These are phyloP conservation scores for Symphodus melops DNA, from an alignment of 2,113 vertebrate species.

Conservation along the genomic window DNA sequence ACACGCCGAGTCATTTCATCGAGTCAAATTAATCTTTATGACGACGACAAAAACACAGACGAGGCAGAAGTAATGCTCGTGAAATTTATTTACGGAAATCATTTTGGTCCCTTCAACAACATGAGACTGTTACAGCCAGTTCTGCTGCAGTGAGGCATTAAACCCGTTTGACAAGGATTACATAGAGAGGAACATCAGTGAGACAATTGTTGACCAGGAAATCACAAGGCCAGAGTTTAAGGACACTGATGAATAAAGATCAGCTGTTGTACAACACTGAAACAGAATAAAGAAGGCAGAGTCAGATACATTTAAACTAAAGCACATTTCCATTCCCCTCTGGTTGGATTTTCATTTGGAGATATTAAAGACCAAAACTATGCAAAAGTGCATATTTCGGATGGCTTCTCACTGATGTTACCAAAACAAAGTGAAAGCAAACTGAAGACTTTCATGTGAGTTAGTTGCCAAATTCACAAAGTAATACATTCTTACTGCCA, in stretches of 20 bases:
- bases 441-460: constrained; percentile 42
- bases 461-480: constrained; percentile 66
- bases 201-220: constrained; percentile 22
- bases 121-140: constrained; percentile 59
- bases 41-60: not conserved
- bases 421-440: constrained; percentile 35
- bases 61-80: constrained; percentile 86
- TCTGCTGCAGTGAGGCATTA: constrained; percentile 38
- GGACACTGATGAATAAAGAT: constrained; percentile 18
- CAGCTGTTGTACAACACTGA: constrained; percentile 24
- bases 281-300: not conserved
- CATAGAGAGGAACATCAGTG: not conserved
- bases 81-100: constrained; percentile 94
- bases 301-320: constrained; percentile 8
- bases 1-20: not conserved
- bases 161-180: constrained; percentile 3
- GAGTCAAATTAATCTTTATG: not conserved
- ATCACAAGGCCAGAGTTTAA: constrained; percentile 32
- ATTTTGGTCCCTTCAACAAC: constrained; percentile 93
- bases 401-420: constrained; percentile 51
- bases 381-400: constrained; percentile 84
- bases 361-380: constrained; percentile 77
- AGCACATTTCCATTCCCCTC: constrained; percentile 13
- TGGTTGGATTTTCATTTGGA: constrained; percentile 26
- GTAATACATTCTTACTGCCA: constrained; percentile 1